Base-by-base conservation (phyloP, 2,888 invertebrate genomes). In the Orchestes rusci region DNA sequence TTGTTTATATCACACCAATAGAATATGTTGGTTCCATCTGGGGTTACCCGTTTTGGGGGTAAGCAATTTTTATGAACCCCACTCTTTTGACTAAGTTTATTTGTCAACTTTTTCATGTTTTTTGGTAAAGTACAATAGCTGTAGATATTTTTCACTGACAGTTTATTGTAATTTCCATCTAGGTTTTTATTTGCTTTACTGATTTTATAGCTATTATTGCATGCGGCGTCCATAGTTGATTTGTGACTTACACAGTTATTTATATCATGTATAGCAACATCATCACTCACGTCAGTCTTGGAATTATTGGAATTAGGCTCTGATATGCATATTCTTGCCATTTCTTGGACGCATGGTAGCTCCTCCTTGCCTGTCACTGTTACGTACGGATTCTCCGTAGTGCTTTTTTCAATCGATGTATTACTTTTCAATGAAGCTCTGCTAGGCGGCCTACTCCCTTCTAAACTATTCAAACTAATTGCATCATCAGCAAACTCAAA, bases 1-100 rank as follows among this genome's bases (percentile, higher is more conserved):
- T 74, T 75, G 57, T 83, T 80, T 68, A 84, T 69, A 72, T 88
- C 87, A 73, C 88, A 88, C 86, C 88, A 87, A 73, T 88, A 88
- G 74, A 83, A 85, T 64, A 88, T 80, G 64, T 81, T 80, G 50
- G 88, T 88, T 58, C 88, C 88, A 70, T 89, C 88, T 18, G 86
- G 81, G 44, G 87, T 85, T 59, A 79, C 76, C 53, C 85, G 76
- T 64, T 80, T 82, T 46, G 86, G 86, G 53, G 86, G 84, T 60
- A 75, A 16, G 4, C n/a, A 8, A 53, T 67, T 39, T 29, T 37
- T 43, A 10, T 57, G 53, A 42, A 47, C 50, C 33, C 64, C 57
- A 52, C 55, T 56, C 29, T 45, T 49, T 27, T 56, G 56, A 20
- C 57, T 56, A 45, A 54, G 57, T 20, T 27, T 42, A 16, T n/a